Conservation (phyloP, 2,888 invertebrate genomes). For the Belgica antarctica region DNA sequence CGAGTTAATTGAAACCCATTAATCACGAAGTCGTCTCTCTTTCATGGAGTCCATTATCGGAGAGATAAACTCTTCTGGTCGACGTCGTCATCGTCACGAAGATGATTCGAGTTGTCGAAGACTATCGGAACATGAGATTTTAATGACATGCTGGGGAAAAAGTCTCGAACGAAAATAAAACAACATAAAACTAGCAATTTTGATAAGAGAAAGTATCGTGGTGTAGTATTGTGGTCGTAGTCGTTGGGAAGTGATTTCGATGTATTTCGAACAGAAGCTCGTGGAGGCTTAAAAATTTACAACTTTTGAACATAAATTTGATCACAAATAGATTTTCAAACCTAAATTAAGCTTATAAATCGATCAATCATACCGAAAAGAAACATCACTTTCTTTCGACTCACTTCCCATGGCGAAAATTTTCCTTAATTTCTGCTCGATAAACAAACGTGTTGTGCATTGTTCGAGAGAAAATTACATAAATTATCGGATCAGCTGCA, state of each 20-base stretch:
- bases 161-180: neutral
- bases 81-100: neutral
- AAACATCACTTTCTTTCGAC: neutral
- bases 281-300: too few relatives aligned
- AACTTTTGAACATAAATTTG: too few relatives aligned
- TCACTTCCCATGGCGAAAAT: too few relatives aligned
- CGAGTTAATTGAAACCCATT: neutral
- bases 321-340: too few relatives aligned
- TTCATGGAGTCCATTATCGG: neutral
- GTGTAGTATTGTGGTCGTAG: too few relatives aligned
- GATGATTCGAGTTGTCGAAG: neutral
- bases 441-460: constrained; percentile 27
- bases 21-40: too few relatives aligned
- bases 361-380: neutral
- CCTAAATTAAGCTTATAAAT: too few relatives aligned
- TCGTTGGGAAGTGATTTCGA: too few relatives aligned
- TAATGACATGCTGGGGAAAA: constrained; percentile 12
- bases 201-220: constrained; percentile 28
- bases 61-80: neutral
- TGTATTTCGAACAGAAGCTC: too few relatives aligned
- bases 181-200: neutral
- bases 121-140: constrained; percentile 1
- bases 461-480: constrained; percentile 22
- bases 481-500: constrained; percentile 19
- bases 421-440: too few relatives aligned